Percentiles rank a stretch among this genome's conserved stretches.
Conservation (phyloP, 2,113 vertebrate species). For the Natator depressus region DNA sequence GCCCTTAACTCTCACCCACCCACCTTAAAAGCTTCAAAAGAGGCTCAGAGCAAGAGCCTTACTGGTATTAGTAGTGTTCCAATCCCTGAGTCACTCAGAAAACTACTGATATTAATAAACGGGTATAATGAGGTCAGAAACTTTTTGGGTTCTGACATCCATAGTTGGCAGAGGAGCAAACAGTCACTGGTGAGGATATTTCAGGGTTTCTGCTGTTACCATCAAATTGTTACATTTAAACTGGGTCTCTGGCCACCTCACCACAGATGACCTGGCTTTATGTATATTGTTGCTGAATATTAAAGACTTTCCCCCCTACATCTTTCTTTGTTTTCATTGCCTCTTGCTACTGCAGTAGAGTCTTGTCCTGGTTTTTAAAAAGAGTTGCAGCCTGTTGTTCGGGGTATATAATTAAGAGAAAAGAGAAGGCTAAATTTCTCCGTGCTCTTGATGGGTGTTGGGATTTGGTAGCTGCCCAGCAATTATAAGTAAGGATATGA, state of each 20-base stretch:
- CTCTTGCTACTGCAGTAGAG: not conserved
- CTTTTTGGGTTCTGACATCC: constrained; percentile 34
- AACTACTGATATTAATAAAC: constrained; percentile 70
- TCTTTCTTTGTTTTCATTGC: not conserved
- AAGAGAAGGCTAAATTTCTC: not conserved
- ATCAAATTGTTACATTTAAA: not conserved
- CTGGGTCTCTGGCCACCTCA: not conserved
- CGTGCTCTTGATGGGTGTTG: accelerated
- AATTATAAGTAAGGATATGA: not conserved
- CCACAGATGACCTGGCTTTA: constrained; percentile 22
- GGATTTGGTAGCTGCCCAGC: not conserved
- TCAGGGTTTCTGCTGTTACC: not conserved
- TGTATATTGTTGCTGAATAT: not conserved
- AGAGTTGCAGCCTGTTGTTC: not conserved
- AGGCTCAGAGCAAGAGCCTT: constrained; percentile 59
- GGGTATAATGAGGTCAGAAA: constrained; percentile 50
- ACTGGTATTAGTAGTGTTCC: constrained; percentile 70
- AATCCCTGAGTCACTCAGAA: constrained; percentile 71
- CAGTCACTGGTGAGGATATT: constrained; percentile 1
- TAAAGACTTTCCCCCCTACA: accelerated
- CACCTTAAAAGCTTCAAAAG: constrained; percentile 57
- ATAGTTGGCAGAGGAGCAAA: constrained; percentile 9
- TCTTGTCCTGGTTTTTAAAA: not conserved
- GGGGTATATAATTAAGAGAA: not conserved
- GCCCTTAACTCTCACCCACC: constrained; percentile 18